Conservation (phyloP, 2,113 vertebrate genomes). For the Prunella fulvescens region DNA sequence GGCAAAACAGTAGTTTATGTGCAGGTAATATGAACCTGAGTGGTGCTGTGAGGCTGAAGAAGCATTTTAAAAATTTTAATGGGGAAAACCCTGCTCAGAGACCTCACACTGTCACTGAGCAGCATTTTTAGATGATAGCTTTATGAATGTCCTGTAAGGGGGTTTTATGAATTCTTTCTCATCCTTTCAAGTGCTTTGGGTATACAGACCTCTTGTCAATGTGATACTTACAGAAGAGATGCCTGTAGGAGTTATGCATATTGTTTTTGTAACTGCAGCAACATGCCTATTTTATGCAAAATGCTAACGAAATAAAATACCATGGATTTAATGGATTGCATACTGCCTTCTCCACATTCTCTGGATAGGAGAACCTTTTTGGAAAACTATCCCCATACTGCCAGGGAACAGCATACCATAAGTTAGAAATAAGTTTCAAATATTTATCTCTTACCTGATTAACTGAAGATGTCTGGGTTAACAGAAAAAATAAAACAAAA, state of each 20-base stretch:
- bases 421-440: neutral
- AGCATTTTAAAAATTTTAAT: neutral
- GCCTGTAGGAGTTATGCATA: neutral
- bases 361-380: neutral
- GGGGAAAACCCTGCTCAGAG: neutral
- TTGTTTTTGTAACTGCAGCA: neutral
- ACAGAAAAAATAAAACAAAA: neutral
- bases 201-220: neutral
- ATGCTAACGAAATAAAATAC: neutral
- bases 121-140: neutral
- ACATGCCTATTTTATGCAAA: neutral
- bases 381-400: neutral
- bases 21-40: accelerated
- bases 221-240: neutral
- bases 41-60: neutral
- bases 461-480: neutral
- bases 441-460: neutral
- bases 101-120: neutral
- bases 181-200: neutral
- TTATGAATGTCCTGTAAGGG: neutral
- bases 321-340: neutral
- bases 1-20: neutral
- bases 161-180: neutral
- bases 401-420: neutral
- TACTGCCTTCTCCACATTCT: neutral